These are phyloP conservation scores for Scaptomyza caliginosa DNA, from an alignment of 2,888 invertebrate species.

Conservation along the genomic window DNA sequence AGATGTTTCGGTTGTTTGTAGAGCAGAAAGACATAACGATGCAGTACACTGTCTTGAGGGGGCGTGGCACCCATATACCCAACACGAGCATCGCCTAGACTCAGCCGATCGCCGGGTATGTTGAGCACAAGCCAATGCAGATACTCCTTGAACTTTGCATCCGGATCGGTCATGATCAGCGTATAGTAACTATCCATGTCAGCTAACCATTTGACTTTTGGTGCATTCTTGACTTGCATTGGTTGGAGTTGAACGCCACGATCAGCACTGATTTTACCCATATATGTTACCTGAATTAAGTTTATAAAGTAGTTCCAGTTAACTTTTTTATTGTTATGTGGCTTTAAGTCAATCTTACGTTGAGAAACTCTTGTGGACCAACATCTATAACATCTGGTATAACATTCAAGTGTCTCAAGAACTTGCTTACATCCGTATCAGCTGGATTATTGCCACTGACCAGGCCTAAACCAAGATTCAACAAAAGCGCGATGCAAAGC, in stretches of 20 bases:
- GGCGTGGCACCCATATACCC: constrained; percentile 93
- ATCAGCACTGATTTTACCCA: constrained; percentile 84
- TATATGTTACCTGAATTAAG: constrained; percentile 69
- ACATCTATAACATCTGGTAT: constrained; percentile 81
- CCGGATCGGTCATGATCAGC: constrained; percentile 87
- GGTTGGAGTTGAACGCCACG: constrained; percentile 90
- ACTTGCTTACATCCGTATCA: constrained; percentile 80
- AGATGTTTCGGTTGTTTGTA: constrained; percentile 88
- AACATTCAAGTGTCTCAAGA: constrained; percentile 79
- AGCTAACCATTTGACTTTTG: constrained; percentile 57
- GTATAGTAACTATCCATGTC: constrained; percentile 63
- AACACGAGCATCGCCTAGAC: constrained; percentile 89
- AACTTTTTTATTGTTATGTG: not conserved
- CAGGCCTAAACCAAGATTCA: not conserved
- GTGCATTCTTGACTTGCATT: constrained; percentile 84
- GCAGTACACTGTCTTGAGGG: constrained; percentile 88
- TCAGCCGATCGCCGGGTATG: constrained; percentile 89
- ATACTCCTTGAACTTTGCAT: constrained; percentile 93
- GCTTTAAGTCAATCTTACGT: constrained; percentile 57
- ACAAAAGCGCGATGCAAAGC: constrained; percentile 15
- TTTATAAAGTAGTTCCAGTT: not conserved
- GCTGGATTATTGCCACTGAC: not conserved
- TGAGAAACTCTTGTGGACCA: constrained; percentile 81
- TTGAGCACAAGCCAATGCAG: constrained; percentile 96
- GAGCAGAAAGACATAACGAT: constrained; percentile 91